A percentile compares a stretch with the other conserved stretches of the same genome.
phyloP scores from a whole-genome alignment of 2,797 vertebrate species.

The Sebastes kiyomatsui region DNA sequence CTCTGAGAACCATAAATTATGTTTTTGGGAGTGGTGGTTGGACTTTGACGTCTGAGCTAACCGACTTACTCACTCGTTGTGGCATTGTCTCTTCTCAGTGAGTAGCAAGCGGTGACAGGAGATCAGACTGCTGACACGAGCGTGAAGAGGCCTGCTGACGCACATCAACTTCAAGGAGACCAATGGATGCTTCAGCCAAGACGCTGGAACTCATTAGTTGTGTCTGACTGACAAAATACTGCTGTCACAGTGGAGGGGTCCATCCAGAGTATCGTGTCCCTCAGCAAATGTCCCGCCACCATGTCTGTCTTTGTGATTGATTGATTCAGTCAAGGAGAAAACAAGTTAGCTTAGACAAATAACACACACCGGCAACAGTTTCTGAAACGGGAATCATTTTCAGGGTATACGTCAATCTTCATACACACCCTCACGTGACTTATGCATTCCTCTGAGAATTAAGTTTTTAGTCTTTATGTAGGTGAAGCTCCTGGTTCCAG shows the following conservation, averaged over 20 bases:
- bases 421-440: not conserved
- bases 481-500: not conserved
- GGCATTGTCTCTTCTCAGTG: conserved; percentile 56
- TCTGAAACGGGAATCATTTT: not conserved
- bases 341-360: not conserved
- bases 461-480: not conserved
- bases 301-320: not conserved
- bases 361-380: not conserved
- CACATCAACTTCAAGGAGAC: conserved; percentile 37
- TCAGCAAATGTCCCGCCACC: not conserved
- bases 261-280: not conserved
- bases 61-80: conserved; percentile 56
- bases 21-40: conserved; percentile 72
- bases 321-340: not conserved
- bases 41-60: conserved; percentile 73
- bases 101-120: conserved; percentile 45
- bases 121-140: conserved; percentile 61
- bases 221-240: conserved; percentile 5
- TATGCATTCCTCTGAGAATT: not conserved
- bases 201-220: conserved; percentile 39
- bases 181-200: conserved; percentile 29
- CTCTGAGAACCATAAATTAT: conserved; percentile 75
- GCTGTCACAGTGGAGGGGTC: not conserved
- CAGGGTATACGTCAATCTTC: not conserved
- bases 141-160: conserved; percentile 50